Base-by-base conservation (phyloP, 2,113 vertebrate genomes). In the Quiscalus mexicanus region DNA sequence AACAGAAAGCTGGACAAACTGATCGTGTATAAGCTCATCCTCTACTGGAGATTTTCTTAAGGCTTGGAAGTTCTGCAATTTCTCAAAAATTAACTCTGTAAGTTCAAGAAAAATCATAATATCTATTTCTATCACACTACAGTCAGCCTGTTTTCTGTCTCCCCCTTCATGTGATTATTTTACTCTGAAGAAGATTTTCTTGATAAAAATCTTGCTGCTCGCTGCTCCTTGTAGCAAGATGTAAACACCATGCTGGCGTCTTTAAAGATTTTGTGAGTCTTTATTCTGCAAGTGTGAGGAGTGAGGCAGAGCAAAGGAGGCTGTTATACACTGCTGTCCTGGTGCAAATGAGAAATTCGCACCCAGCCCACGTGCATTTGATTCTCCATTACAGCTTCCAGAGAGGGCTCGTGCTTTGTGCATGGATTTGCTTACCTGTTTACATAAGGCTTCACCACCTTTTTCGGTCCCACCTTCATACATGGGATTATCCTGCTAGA, bases 61-160 rank as follows among this genome's bases (percentile, higher is more conserved):
- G 19, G 4, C 8, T 74, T 63, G 30, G 7, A 25, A 33, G 14
- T 70, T 63, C 30, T 65, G 9, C 63, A 45, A n/a, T 52, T 75
- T 75, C 31, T 87, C 28, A 35, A 33, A 84, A 56, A 91, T 90
- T 80, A 93, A 53, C 86, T 92, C 91, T 4, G 5, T 63, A 80
- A 84, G 10, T 81, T 71, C 55, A 79, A 64, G 41, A 94, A 96
- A 95, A 92, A 58, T 9, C 68, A 67, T 23, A 90, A 19, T 93
- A 63, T 89, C 64, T 77, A 87, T 70, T 91, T 33, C 64, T 83
- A 31, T 60, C 41, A 11, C 37, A 45, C 37, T 80, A 27, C 49
- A 56, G 9, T 49, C 75, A 64, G 24, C 5, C 7, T 53, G 37
- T 58, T 78, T 79, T 81, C 9, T 73, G 3, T 77, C 45, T 53